phyloP scores from a whole-genome alignment of 2,113 vertebrate genomes.

The Sporophila hypoxantha region DNA sequence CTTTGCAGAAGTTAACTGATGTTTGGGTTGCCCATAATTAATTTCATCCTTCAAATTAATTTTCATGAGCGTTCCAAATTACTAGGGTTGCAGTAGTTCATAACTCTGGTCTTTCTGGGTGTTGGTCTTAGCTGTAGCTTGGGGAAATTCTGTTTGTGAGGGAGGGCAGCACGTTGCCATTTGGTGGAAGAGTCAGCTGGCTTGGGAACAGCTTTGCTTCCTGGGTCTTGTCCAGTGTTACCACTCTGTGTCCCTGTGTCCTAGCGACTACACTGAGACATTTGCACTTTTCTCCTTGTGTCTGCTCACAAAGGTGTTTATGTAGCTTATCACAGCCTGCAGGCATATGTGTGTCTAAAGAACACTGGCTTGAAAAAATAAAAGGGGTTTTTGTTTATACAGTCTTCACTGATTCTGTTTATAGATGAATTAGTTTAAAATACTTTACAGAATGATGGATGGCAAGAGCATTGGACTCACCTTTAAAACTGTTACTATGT shows the following conservation, averaged over 20 bases:
- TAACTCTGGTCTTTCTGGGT: neutral
- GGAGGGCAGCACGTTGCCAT: neutral
- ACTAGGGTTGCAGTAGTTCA: neutral
- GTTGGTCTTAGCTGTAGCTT: neutral
- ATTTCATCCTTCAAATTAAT: constrained; percentile 41
- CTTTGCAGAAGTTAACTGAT: constrained; percentile 33
- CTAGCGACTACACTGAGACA: neutral
- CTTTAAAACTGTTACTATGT: neutral
- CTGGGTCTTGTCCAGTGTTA: neutral
- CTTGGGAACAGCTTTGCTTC: neutral
- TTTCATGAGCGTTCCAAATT: neutral
- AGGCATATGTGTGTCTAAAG: neutral
- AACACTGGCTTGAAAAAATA: neutral
- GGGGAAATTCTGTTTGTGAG: neutral
- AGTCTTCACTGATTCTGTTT: neutral
- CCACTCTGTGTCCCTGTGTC: neutral
- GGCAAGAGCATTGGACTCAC: neutral
- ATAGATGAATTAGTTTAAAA: neutral
- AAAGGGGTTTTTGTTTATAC: neutral
- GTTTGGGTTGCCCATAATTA: constrained; percentile 38
- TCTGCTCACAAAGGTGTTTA: neutral
- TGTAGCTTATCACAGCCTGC: neutral
- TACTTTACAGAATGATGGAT: neutral
- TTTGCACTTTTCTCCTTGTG: neutral
- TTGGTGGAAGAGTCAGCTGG: neutral